phyloP scores from a whole-genome alignment of 2,797 vertebrate genomes.

The Anableps anableps region DNA sequence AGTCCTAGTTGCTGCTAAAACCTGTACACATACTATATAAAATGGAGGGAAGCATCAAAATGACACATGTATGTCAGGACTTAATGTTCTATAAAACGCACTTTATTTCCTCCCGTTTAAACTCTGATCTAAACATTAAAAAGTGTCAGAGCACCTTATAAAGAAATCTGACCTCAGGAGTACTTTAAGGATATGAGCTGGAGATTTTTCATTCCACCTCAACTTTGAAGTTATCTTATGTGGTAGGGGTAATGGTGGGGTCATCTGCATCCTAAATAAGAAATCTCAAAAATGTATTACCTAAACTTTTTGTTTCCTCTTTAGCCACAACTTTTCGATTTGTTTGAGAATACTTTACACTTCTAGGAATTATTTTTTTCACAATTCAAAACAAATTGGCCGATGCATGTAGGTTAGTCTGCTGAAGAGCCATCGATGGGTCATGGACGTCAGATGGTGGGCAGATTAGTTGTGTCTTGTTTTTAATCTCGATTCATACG shows the following conservation, averaged over 20 bases:
- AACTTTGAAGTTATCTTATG: not conserved
- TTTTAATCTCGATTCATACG: constrained; percentile 73
- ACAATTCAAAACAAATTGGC: constrained; percentile 4
- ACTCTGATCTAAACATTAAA: not conserved
- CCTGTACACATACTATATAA: not conserved
- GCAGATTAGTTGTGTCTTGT: constrained; percentile 69
- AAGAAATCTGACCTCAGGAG: not conserved
- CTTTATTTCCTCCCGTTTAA: not conserved
- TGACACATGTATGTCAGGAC: not conserved
- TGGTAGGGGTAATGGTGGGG: not conserved
- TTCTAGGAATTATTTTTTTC: not conserved
- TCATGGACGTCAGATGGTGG: constrained; percentile 61
- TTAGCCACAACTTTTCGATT: not conserved
- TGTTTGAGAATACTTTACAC: not conserved
- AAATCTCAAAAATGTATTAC: not conserved
- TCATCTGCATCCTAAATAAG: not conserved
- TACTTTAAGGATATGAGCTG: not conserved
- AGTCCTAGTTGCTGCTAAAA: not conserved
- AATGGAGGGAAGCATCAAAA: not conserved
- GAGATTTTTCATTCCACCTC: not conserved
- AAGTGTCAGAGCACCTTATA: not conserved
- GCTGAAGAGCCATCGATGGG: constrained; percentile 31
- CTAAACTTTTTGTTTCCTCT: not conserved
- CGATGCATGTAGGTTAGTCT: constrained; percentile 27
- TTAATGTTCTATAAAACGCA: not conserved